These are phyloP conservation scores for Catharus fuscescens DNA, from an alignment of 2,113 vertebrate genomes.

Conservation along the genomic window DNA sequence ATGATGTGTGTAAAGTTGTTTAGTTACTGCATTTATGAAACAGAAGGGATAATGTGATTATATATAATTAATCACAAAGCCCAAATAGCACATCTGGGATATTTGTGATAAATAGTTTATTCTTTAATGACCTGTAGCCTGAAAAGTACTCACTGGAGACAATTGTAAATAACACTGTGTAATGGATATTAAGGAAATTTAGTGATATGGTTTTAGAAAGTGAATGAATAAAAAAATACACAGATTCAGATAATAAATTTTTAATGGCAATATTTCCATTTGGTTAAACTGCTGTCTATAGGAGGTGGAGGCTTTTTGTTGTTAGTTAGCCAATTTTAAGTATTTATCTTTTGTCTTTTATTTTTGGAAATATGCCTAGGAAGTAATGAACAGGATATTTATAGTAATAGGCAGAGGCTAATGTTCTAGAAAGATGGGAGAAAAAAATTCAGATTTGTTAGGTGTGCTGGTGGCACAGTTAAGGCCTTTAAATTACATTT, in stretches of 20 bases:
- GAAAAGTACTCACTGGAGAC: background rate
- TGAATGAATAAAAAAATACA: background rate
- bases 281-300: background rate
- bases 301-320: background rate
- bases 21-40: background rate
- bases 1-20: background rate
- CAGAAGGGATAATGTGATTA: background rate
- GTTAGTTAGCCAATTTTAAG: background rate
- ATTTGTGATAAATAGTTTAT: constrained; percentile 14
- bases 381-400: background rate
- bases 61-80: constrained; percentile 28
- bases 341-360: background rate
- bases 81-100: background rate
- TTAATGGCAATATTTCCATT: background rate
- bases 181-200: background rate
- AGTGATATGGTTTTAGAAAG: background rate
- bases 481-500: background rate
- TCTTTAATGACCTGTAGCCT: background rate
- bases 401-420: background rate
- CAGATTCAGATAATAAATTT: background rate
- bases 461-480: background rate
- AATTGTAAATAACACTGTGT: background rate
- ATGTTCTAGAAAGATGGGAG: background rate
- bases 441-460: background rate
- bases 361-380: background rate